Conservation (phyloP, 2,113 vertebrate species). For the Chloroceryle aenea region DNA sequence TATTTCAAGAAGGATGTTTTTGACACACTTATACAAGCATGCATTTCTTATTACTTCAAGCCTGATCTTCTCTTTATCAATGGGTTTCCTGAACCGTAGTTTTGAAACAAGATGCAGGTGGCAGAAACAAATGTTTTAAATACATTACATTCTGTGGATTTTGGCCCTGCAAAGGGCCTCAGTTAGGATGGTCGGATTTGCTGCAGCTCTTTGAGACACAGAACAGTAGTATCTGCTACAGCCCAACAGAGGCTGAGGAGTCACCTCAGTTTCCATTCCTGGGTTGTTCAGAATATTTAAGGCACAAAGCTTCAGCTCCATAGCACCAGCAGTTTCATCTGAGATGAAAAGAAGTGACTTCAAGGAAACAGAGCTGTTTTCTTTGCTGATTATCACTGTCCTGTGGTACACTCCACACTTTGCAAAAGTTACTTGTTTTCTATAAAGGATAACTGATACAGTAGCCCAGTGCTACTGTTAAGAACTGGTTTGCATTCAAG, state of each 20-base stretch:
- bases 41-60: background rate
- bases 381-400: background rate
- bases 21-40: background rate
- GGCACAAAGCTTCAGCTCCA: background rate
- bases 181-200: background rate
- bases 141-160: background rate
- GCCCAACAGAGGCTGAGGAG: background rate
- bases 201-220: background rate
- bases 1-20: background rate
- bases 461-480: background rate
- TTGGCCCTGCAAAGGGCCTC: background rate
- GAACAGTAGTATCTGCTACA: background rate
- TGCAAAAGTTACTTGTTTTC: background rate
- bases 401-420: background rate
- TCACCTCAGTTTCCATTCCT: background rate
- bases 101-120: background rate
- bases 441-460: rapidly evolving
- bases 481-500: background rate
- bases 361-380: background rate
- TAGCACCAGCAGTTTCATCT: background rate
- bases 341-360: background rate
- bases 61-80: background rate
- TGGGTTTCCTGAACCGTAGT: background rate
- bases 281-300: background rate
- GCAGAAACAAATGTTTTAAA: background rate